Percentiles rank a stretch among this genome's conserved stretches.
phyloP scores from a whole-genome alignment of 2,113 vertebrate species.

The Stigmatopora nigra region DNA sequence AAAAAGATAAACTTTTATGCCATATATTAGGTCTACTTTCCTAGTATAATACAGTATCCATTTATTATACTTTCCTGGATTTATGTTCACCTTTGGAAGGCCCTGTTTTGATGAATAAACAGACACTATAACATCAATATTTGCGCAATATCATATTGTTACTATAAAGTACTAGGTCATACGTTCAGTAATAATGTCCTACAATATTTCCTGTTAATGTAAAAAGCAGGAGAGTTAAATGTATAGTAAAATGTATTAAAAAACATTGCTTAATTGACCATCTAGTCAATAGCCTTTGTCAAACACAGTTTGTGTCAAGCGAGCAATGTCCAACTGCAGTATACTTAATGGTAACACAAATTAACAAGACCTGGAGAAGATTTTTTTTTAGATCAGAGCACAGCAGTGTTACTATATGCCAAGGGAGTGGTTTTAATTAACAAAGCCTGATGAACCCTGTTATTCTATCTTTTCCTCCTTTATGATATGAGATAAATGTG shows the following conservation, averaged over 20 bases:
- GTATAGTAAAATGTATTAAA: neutral
- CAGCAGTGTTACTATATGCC: conserved; percentile 44
- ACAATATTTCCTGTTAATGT: neutral
- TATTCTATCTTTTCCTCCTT: neutral
- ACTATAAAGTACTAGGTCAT: neutral
- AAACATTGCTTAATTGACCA: neutral
- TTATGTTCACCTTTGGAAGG: conserved; percentile 1
- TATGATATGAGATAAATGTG: neutral
- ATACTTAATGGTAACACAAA: conserved; percentile 9
- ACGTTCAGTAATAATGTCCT: neutral
- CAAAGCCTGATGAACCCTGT: neutral
- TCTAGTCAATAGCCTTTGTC: neutral
- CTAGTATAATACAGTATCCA: conserved; percentile 4
- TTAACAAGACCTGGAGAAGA: conserved; percentile 41
- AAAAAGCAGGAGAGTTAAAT: neutral
- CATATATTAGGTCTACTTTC: conserved; percentile 15
- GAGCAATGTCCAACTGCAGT: conserved; percentile 1
- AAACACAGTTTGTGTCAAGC: conserved; percentile 6
- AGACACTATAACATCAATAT: neutral
- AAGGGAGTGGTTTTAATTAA: conserved; percentile 4
- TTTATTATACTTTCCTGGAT: neutral
- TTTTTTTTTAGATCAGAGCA: conserved; percentile 40
- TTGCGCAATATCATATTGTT: neutral
- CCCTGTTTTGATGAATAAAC: conserved; percentile 10
- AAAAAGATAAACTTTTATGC: neutral